Evolutionary conservation across 2,113 vertebrate species (phyloP).

Genomic region (Spilogale gracilis): DNA sequence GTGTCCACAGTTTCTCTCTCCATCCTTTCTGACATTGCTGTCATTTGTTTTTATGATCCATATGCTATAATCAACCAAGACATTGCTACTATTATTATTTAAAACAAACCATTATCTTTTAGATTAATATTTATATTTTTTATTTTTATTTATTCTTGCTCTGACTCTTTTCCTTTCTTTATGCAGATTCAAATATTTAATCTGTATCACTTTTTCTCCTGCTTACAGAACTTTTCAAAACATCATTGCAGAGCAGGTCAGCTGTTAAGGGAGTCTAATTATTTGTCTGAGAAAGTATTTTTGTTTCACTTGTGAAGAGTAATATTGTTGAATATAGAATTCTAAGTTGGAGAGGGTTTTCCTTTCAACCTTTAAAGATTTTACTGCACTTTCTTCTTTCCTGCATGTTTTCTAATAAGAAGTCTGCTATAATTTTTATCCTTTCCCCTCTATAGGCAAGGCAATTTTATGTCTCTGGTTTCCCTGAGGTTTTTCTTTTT

Average conservation of each 20-base stretch:
- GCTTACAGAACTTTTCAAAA: background rate
- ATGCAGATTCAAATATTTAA: background rate
- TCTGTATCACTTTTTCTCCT: background rate
- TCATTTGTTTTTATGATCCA: background rate
- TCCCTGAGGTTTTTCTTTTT: background rate
- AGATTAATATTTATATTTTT: background rate
- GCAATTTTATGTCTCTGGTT: background rate
- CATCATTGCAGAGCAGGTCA: background rate
- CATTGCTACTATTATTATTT: background rate
- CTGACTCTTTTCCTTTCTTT: background rate
- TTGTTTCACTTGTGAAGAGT: background rate
- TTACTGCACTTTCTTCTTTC: background rate
- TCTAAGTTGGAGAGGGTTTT: background rate
- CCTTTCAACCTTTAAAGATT: background rate
- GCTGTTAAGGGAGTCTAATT: background rate
- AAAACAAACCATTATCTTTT: background rate
- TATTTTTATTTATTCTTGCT: conserved; percentile 21
- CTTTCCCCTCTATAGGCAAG: background rate
- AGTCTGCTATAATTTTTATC: background rate
- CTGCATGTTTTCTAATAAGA: background rate
- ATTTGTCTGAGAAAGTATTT: background rate
- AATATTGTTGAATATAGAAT: background rate
- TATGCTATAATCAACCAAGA: background rate
- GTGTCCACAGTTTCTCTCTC: background rate
- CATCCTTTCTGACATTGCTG: background rate